Evolutionary conservation across 2,113 vertebrate genomes (phyloP).

Genomic region (Hippocampus abdominalis): DNA sequence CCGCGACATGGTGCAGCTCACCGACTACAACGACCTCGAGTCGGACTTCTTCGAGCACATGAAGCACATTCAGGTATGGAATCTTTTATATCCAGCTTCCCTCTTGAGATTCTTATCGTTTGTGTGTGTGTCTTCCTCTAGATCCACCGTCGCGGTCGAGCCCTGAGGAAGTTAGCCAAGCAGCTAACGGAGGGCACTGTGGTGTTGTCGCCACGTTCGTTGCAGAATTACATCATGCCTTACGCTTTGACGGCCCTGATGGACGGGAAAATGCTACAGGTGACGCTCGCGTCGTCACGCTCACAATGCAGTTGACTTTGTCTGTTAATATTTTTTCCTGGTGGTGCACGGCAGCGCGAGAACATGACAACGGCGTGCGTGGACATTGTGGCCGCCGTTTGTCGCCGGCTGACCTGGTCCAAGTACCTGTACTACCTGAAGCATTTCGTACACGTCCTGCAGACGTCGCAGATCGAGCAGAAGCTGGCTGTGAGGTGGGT

Average conservation of each 20-base stretch:
- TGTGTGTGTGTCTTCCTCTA: slow-evolving; percentile 38
- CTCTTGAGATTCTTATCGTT: no score
- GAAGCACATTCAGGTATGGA: slow-evolving; percentile 94
- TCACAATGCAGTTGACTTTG: background rate
- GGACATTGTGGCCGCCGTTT: slow-evolving; percentile 87
- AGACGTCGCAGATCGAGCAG: slow-evolving; percentile 79
- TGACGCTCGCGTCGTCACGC: slow-evolving; percentile 42
- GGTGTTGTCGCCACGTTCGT: slow-evolving; percentile 79
- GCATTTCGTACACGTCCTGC: slow-evolving; percentile 87
- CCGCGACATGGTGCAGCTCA: slow-evolving; percentile 88
- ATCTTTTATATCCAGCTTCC: no score
- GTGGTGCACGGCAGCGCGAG: slow-evolving; percentile 75
- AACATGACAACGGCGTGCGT: slow-evolving; percentile 85
- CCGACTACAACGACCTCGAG: slow-evolving; percentile 84
- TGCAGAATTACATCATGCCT: slow-evolving; percentile 95
- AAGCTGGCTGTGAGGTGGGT: slow-evolving; percentile 87
- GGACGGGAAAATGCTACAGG: slow-evolving; percentile 91
- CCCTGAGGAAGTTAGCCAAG: slow-evolving; percentile 87
- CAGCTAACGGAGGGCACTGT: slow-evolving; percentile 83
- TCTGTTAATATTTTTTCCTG: background rate
- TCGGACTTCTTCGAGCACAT: slow-evolving; percentile 98
- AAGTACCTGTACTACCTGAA: slow-evolving; percentile 90
- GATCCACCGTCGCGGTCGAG: slow-evolving; percentile 91
- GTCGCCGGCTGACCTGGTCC: slow-evolving; percentile 86
- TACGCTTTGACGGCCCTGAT: slow-evolving; percentile 86